Percentiles rank a stretch among this genome's conserved stretches.
Conservation (phyloP, 2,113 vertebrate genomes). For the Percopsis transmontana region DNA sequence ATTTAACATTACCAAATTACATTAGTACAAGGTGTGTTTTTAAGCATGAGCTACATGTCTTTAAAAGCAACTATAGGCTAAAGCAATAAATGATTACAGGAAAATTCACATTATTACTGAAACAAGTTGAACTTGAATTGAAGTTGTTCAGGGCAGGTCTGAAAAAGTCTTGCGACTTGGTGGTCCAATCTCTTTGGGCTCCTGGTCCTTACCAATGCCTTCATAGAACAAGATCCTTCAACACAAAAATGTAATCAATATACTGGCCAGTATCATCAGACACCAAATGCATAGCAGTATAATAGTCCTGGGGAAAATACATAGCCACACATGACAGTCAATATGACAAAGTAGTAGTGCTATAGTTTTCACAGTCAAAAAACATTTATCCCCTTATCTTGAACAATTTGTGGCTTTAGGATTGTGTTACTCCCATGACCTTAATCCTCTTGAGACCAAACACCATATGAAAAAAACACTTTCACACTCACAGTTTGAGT, state of each 20-base stretch:
- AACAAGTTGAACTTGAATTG: not conserved
- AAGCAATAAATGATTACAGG: no score
- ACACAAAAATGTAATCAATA: constrained; percentile 10
- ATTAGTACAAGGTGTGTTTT: no score
- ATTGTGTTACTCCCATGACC: not conserved
- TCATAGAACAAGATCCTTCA: constrained; percentile 85
- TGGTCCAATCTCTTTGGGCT: constrained; percentile 66
- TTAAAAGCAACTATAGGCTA: no score
- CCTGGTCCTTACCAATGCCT: constrained; percentile 75
- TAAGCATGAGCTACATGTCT: no score
- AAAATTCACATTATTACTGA: no score
- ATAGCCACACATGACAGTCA: not conserved
- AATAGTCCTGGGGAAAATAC: not conserved
- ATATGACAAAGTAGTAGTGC: no score
- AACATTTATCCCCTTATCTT: not conserved
- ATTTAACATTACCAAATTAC: no score
- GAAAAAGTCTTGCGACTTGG: constrained; percentile 78
- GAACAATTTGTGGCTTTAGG: not conserved
- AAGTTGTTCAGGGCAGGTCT: constrained; percentile 73
- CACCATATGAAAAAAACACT: not conserved
- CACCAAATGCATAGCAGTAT: not conserved
- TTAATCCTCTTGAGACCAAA: not conserved
- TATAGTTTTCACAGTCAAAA: no score
- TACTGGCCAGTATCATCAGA: not conserved
- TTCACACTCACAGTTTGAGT: constrained; percentile 79